phyloP scores from a whole-genome alignment of 30 jellyfish, hydroid and myxozoan species.

The Turritopsis rubra region DNA sequence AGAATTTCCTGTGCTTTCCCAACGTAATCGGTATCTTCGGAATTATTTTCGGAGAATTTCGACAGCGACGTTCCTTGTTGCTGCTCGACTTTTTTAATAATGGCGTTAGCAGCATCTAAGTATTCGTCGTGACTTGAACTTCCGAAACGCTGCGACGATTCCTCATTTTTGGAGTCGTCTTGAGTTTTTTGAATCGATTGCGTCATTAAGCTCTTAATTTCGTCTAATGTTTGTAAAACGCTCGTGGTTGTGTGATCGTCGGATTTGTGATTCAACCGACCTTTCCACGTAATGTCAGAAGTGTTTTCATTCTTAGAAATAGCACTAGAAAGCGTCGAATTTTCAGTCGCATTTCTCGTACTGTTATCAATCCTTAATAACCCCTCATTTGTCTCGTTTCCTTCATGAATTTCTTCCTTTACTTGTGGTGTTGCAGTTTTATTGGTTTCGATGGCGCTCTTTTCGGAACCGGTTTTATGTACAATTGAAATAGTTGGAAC shows the following conservation, averaged over 20 bases:
- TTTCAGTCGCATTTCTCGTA: neutral
- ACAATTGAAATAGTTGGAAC: neutral
- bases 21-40: conserved; percentile 23
- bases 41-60: conserved; percentile 5
- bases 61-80: conserved; percentile 4
- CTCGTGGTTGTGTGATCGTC: neutral
- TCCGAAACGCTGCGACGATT: neutral
- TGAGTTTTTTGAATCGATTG: neutral
- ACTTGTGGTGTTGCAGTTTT: neutral
- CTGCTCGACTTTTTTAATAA: conserved; percentile 2
- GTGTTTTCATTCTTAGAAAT: neutral
- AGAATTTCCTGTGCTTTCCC: conserved; percentile 3
- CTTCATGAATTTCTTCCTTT: neutral
- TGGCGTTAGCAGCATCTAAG: conserved; percentile 9
- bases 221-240: conserved; percentile 11
- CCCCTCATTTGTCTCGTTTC: neutral
- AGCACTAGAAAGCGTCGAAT: neutral
- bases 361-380: neutral
- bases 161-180: neutral
- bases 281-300: conserved; percentile 19
- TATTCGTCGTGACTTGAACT: neutral
- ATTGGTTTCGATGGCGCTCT: neutral
- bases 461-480: neutral
- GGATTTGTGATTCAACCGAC: neutral
- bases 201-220: conserved; percentile 4